A percentile compares a stretch with the other conserved stretches of the same genome.
Conservation (phyloP, 2,113 vertebrate species). For the Brienomyrus brachyistius region DNA sequence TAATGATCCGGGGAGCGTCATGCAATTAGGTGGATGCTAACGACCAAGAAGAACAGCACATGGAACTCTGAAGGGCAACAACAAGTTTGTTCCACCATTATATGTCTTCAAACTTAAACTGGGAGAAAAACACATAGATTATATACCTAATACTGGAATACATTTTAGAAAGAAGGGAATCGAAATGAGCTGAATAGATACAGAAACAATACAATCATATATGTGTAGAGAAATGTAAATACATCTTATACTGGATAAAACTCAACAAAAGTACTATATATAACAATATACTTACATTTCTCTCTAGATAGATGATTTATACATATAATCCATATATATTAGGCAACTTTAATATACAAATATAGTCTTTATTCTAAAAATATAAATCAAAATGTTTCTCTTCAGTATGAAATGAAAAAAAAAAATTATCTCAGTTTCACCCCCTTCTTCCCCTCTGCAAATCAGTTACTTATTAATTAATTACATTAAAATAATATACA, state of each 20-base stretch:
- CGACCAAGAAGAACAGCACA: not conserved
- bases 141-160: not conserved
- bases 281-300: not conserved
- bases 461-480: not conserved
- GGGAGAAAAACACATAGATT: not conserved
- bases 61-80: not conserved
- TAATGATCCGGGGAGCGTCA: not conserved
- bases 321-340: not conserved
- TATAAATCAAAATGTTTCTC: not conserved
- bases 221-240: conserved; percentile 1
- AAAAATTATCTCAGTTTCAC: not conserved
- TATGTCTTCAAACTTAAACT: not conserved
- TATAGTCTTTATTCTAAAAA: not conserved
- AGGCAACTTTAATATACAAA: not conserved
- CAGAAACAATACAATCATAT: not conserved
- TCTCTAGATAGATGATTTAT: not conserved
- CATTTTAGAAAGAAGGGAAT: not conserved
- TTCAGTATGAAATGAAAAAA: not conserved
- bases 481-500: not conserved
- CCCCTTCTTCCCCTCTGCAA: not conserved
- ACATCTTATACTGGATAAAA: not conserved
- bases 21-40: conserved; percentile 12
- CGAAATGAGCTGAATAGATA: not conserved
- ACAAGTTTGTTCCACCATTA: not conserved
- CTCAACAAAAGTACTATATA: not conserved